phyloP scores from a whole-genome alignment of 2,113 vertebrate genomes.

The Halcyon malimbica region DNA sequence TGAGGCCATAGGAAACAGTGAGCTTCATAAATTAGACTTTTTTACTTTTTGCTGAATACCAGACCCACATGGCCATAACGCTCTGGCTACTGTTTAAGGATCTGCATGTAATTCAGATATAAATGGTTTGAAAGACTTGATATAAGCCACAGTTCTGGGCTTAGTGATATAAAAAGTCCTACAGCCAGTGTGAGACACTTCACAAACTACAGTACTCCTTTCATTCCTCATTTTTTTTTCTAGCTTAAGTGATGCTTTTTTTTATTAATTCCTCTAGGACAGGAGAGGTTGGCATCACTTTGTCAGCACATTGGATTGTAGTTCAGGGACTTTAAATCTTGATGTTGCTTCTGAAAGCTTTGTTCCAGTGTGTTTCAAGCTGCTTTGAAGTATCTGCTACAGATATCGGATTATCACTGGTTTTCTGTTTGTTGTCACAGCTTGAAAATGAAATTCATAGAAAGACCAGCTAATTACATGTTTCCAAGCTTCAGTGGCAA shows the following conservation, averaged over 20 bases:
- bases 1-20: background rate
- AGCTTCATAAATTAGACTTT: background rate
- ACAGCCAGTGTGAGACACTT: background rate
- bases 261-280: background rate
- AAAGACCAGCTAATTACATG: background rate
- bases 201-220: background rate
- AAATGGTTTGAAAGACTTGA: background rate
- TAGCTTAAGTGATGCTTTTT: background rate
- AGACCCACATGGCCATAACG: background rate
- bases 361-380: background rate
- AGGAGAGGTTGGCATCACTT: background rate
- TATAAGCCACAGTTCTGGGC: background rate
- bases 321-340: background rate
- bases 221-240: background rate
- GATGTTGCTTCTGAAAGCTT: constrained; percentile 14
- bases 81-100: background rate
- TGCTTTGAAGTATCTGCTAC: background rate
- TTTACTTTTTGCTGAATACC: background rate
- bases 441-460: background rate
- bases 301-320: background rate
- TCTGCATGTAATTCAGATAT: background rate
- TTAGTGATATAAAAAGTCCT: background rate
- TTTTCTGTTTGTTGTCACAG: background rate
- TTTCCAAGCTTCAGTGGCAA: background rate
- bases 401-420: background rate